Evolutionary conservation across 2,888 invertebrate genomes (phyloP).

Genomic region (Gymnosoma rotundatum): DNA sequence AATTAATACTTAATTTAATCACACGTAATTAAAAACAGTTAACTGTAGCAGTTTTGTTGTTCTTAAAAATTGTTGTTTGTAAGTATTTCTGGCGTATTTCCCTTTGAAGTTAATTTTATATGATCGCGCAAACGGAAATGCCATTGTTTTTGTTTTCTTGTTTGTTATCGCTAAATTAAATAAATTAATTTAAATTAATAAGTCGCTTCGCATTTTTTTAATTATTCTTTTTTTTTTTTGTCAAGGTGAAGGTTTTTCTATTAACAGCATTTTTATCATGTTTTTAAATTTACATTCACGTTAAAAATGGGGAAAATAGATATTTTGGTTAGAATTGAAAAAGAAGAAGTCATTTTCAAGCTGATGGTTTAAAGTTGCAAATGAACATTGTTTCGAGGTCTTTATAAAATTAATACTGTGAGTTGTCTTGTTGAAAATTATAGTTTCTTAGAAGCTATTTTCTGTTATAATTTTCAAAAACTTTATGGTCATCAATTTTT

Average conservation of each 20-base stretch:
- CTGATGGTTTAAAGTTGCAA: not conserved
- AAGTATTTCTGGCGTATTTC: constrained; percentile 31
- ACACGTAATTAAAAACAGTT: constrained; percentile 41
- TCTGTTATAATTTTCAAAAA: no score
- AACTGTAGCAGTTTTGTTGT: constrained; percentile 20
- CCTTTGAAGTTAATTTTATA: constrained; percentile 36
- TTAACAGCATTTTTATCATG: not conserved
- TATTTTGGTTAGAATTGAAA: not conserved
- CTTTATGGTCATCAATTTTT: no score
- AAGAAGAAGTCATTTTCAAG: not conserved
- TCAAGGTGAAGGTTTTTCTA: constrained; percentile 61
- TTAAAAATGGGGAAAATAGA: no score
- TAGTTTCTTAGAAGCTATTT: no score
- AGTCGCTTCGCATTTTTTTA: constrained; percentile 17
- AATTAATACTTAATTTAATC: constrained; percentile 42
- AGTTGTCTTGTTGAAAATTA: no score
- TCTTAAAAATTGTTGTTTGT: constrained; percentile 3
- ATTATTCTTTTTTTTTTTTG: constrained; percentile 51
- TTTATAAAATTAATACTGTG: no score
- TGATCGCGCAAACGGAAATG: constrained; percentile 65
- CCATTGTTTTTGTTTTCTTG: constrained; percentile 49
- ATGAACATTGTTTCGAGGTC: not conserved
- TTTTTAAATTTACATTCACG: no score
- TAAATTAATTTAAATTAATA: constrained; percentile 26
- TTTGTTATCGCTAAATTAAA: constrained; percentile 58